Evolutionary conservation across 2,888 invertebrate species (phyloP).

Genomic region (Campoletis raptor): DNA sequence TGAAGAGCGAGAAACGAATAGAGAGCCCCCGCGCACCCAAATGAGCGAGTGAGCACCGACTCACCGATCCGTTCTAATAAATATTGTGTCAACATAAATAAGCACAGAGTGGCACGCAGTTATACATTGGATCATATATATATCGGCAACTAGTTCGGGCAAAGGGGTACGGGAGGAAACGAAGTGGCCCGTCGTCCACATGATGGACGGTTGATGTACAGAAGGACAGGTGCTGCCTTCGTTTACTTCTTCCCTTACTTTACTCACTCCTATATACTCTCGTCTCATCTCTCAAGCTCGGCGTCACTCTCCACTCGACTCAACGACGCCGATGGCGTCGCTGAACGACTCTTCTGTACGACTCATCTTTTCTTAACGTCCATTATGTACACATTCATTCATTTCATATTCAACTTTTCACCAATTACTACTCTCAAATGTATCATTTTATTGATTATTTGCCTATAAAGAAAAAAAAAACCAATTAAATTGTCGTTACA

Average conservation of each 20-base stretch:
- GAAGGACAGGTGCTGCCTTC: constrained; percentile 82
- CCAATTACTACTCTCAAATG: background rate
- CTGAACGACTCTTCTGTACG: constrained; percentile 31
- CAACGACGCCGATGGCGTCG: constrained; percentile 60
- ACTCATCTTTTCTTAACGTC: constrained; percentile 28
- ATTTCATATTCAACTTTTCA: constrained; percentile 3
- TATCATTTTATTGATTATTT: constrained; percentile 6
- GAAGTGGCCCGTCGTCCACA: constrained; percentile 75
- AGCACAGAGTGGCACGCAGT: constrained; percentile 77
- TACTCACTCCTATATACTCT: constrained; percentile 44
- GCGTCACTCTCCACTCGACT: constrained; percentile 49
- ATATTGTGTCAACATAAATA: constrained; percentile 85
- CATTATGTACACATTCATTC: constrained; percentile 25
- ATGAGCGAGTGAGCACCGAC: constrained; percentile 77
- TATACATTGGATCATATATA: constrained; percentile 40
- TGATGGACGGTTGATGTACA: constrained; percentile 83
- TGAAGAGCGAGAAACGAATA: constrained; percentile 63
- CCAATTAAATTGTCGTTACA: background rate
- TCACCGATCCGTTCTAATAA: constrained; percentile 85
- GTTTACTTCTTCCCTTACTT: constrained; percentile 70
- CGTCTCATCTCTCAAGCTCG: constrained; percentile 60
- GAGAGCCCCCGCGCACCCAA: constrained; percentile 69
- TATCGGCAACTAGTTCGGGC: constrained; percentile 57
- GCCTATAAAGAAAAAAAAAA: background rate
- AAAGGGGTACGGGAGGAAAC: constrained; percentile 55